These are phyloP conservation scores for Eurystomus gularis DNA, from an alignment of 2,113 vertebrate genomes.

Conservation along the genomic window DNA sequence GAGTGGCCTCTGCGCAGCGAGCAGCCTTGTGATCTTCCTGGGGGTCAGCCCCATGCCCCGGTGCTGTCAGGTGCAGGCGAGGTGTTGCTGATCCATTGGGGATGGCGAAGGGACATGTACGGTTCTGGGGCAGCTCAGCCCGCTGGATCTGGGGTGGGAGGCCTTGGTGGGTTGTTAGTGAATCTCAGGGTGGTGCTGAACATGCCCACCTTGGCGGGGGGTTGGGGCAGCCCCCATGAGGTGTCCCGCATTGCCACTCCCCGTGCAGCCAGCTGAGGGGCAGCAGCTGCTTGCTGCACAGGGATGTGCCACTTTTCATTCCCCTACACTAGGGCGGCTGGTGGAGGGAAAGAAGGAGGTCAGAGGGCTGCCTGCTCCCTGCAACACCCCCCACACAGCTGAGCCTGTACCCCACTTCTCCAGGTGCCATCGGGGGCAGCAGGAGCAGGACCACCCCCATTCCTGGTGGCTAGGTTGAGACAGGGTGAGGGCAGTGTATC, in stretches of 20 bases:
- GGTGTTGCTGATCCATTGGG: conserved; percentile 53
- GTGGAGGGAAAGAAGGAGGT: neutral
- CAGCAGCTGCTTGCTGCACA: rapidly evolving
- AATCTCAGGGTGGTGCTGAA: neutral
- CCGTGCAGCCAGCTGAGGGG: rapidly evolving
- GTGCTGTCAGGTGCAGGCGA: conserved; percentile 28
- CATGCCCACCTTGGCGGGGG: neutral
- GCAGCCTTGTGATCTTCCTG: neutral
- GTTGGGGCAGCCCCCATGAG: rapidly evolving
- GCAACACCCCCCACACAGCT: neutral
- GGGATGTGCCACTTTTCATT: neutral
- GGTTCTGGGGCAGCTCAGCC: neutral
- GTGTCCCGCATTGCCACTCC: neutral
- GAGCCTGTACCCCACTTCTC: neutral
- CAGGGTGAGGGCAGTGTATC: rapidly evolving
- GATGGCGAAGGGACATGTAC: neutral
- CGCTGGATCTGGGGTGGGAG: neutral
- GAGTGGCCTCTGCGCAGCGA: neutral
- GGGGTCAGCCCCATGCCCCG: neutral
- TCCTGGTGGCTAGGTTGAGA: neutral
- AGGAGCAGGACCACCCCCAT: neutral
- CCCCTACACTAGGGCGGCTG: rapidly evolving
- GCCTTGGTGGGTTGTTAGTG: neutral
- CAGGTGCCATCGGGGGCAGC: rapidly evolving
- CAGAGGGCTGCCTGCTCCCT: neutral